Evolutionary conservation across 2,797 vertebrate species (phyloP).

Genomic region (Pangasius djambal): DNA sequence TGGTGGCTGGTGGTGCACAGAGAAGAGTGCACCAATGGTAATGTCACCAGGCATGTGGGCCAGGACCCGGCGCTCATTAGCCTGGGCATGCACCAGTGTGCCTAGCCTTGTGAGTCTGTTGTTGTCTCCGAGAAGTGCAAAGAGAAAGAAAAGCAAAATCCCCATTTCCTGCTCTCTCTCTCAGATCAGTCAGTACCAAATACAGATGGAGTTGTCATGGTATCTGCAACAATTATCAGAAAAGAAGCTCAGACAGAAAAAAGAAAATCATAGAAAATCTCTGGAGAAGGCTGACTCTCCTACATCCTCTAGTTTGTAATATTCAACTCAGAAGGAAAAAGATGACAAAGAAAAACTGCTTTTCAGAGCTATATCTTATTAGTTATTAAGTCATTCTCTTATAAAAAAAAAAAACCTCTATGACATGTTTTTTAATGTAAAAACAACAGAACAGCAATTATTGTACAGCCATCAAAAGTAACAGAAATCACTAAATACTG

Average conservation of each 20-base stretch:
- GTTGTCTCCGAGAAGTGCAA: constrained; percentile 80
- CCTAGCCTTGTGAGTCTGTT: constrained; percentile 74
- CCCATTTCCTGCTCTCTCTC: constrained; percentile 74
- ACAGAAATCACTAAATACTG: neutral
- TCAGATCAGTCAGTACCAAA: constrained; percentile 47
- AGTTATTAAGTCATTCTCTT: neutral
- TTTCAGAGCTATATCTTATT: neutral
- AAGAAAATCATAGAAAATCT: constrained; percentile 13
- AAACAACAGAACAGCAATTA: neutral
- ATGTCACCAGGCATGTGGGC: constrained; percentile 94
- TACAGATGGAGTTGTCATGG: constrained; percentile 38
- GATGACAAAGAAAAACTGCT: neutral
- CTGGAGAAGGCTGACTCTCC: constrained; percentile 27
- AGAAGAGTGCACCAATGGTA: constrained; percentile 96
- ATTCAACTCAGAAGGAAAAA: neutral
- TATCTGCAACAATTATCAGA: constrained; percentile 51
- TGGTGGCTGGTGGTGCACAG: constrained; percentile 95
- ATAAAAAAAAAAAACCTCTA: neutral
- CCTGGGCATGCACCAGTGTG: constrained; percentile 81
- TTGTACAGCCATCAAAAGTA: neutral
- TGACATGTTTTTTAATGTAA: neutral
- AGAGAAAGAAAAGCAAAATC: constrained; percentile 77
- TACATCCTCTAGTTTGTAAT: neutral
- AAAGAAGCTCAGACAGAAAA: constrained; percentile 36
- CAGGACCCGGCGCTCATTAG: constrained; percentile 90